Percentiles rank a stretch among this genome's conserved stretches.
Evolutionary conservation across 2,888 invertebrate species (phyloP).

Genomic region (Asteroscopus sphinx): DNA sequence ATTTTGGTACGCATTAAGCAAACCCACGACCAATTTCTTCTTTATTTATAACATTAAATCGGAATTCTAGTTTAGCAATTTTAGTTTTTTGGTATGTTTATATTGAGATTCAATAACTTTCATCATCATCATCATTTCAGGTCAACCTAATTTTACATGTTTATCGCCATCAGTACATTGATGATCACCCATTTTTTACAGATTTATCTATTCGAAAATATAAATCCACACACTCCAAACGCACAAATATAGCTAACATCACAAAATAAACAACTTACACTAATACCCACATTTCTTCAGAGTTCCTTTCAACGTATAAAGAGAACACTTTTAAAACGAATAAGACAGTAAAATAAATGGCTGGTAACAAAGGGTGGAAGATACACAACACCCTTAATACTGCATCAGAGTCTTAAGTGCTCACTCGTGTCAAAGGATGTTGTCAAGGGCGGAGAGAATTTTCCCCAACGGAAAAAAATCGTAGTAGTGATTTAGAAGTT

Average conservation of each 20-base stretch:
- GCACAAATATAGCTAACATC: neutral
- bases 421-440: constrained; percentile 53
- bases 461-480: constrained; percentile 33
- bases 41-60: too few species aligned
- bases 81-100: too few species aligned
- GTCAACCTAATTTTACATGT: too few species aligned
- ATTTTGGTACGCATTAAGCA: too few species aligned
- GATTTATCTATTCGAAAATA: too few species aligned
- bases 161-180: too few species aligned
- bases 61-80: too few species aligned
- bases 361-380: constrained; percentile 53
- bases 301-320: constrained; percentile 42
- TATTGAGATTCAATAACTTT: too few species aligned
- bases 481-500: constrained; percentile 21
- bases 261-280: constrained; percentile 28
- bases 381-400: constrained; percentile 51
- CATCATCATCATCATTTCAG: too few species aligned
- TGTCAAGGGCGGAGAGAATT: constrained; percentile 39
- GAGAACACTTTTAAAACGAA: constrained; percentile 55
- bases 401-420: constrained; percentile 56
- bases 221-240: neutral
- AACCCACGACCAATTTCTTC: too few species aligned
- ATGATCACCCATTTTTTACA: neutral
- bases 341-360: constrained; percentile 59
- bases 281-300: constrained; percentile 15